Conservation (phyloP, 2,888 invertebrate species). For the Limnephilus lunatus region DNA sequence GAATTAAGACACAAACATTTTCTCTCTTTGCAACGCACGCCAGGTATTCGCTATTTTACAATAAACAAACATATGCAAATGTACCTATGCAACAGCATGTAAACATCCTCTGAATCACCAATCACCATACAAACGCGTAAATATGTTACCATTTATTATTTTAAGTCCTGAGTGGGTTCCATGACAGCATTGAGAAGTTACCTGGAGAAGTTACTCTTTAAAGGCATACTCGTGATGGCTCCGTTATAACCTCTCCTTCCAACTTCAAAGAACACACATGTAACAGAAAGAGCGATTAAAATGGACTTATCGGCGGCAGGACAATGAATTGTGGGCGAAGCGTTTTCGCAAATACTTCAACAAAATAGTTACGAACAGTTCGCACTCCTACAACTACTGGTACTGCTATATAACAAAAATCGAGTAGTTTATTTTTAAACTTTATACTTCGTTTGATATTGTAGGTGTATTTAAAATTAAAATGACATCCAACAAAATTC, state of each 20-base stretch:
- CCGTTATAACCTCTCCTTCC: neutral
- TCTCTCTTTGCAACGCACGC: too few species aligned
- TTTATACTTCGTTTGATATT: neutral
- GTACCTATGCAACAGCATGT: neutral
- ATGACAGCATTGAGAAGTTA: neutral
- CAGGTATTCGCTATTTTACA: too few species aligned
- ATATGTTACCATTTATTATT: slow-evolving; percentile 4
- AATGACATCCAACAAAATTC: neutral
- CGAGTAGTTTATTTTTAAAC: neutral
- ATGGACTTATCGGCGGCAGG: neutral
- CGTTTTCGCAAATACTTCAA: neutral
- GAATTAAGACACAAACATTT: too few species aligned
- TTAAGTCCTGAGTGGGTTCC: neutral
- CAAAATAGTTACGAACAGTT: neutral
- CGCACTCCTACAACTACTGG: neutral
- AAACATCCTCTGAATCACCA: neutral
- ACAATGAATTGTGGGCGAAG: neutral
- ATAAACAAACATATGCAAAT: too few species aligned
- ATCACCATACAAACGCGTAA: neutral
- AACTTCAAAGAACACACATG: neutral
- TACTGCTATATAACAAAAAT: neutral
- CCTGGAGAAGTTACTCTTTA: neutral
- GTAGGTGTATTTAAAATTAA: neutral
- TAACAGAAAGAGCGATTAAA: neutral
- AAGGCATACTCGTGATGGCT: neutral